A percentile compares a stretch with the other conserved stretches of the same genome.
Evolutionary conservation across 2,888 invertebrate genomes (phyloP).

Genomic region (Agrochola lota): DNA sequence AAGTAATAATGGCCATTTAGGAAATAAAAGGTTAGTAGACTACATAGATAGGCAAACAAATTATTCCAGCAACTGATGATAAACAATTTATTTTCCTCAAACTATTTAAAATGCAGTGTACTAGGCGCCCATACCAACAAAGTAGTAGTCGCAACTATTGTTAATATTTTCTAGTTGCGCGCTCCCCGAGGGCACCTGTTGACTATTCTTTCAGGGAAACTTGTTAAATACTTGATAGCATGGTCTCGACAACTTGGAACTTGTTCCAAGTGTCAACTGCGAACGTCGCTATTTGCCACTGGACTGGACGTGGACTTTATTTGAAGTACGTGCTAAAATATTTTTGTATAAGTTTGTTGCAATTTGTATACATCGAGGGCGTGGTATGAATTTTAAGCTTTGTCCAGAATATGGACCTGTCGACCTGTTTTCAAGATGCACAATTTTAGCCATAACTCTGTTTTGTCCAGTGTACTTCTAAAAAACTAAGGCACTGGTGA

Average conservation of each 20-base stretch:
- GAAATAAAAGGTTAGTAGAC: too few relatives aligned
- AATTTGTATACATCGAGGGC: slow-evolving; percentile 43
- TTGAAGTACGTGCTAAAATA: slow-evolving; percentile 60
- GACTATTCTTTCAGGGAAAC: slow-evolving; percentile 73
- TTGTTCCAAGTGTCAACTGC: slow-evolving; percentile 63
- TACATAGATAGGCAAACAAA: not conserved
- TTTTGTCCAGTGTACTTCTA: not conserved
- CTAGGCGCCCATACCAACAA: slow-evolving; percentile 55
- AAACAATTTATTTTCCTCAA: not conserved
- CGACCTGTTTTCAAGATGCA: not conserved
- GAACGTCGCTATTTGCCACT: slow-evolving; percentile 57
- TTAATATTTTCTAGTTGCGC: slow-evolving; percentile 70
- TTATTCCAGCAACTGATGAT: not conserved
- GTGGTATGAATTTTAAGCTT: slow-evolving; percentile 37
- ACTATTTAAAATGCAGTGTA: slow-evolving; percentile 39
- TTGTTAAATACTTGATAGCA: slow-evolving; percentile 75
- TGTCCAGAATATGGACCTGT: slow-evolving; percentile 1
- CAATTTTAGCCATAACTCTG: not conserved
- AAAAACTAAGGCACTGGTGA: not conserved
- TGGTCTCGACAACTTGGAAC: slow-evolving; percentile 65
- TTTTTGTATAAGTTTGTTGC: slow-evolving; percentile 51
- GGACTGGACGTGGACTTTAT: slow-evolving; percentile 61
- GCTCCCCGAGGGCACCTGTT: slow-evolving; percentile 73
- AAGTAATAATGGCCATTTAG: too few relatives aligned
- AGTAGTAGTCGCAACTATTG: slow-evolving; percentile 61